Evolutionary conservation across 2,888 invertebrate species (phyloP).

Genomic region (Nomada hirtipes): DNA sequence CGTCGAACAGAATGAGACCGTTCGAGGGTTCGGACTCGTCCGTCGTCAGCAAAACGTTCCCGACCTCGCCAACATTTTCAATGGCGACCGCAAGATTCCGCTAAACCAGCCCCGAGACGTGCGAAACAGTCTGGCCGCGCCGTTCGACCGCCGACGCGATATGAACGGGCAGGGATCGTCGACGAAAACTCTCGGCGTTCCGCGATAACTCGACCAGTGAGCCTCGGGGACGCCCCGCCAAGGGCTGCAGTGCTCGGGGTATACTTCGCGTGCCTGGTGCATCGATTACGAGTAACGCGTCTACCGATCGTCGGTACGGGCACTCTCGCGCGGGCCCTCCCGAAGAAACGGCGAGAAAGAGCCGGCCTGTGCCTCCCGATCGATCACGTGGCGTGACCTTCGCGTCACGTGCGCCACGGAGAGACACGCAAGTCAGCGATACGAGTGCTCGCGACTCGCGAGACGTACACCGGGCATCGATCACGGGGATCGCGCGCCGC

Average conservation of each 20-base stretch:
- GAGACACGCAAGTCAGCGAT: constrained; percentile 58
- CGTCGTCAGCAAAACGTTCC: not conserved
- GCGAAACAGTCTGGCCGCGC: no score
- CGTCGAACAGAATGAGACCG: not conserved
- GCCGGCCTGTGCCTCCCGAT: constrained; percentile 37
- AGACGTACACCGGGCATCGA: constrained; percentile 48
- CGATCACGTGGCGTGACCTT: constrained; percentile 69
- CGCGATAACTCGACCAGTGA: no score
- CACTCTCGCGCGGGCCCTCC: constrained; percentile 22
- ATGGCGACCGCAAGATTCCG: no score
- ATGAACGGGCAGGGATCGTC: not conserved
- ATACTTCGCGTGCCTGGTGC: not conserved
- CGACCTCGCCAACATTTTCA: no score
- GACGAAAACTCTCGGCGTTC: no score
- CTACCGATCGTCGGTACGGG: constrained; percentile 59
- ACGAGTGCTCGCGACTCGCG: constrained; percentile 34
- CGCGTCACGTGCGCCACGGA: constrained; percentile 66
- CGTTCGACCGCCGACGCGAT: no score
- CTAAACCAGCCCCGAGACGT: not conserved
- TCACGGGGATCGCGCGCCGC: constrained; percentile 49
- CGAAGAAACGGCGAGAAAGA: constrained; percentile 24
- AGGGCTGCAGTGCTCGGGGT: not conserved
- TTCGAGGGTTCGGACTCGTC: not conserved
- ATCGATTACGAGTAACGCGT: constrained; percentile 11
- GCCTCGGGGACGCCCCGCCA: no score